Evolutionary conservation across 1,140 invertebrate species (phyloP), one percentile per base, ranked within the genome.

Genomic region (Rhysida immarginata): DNA sequence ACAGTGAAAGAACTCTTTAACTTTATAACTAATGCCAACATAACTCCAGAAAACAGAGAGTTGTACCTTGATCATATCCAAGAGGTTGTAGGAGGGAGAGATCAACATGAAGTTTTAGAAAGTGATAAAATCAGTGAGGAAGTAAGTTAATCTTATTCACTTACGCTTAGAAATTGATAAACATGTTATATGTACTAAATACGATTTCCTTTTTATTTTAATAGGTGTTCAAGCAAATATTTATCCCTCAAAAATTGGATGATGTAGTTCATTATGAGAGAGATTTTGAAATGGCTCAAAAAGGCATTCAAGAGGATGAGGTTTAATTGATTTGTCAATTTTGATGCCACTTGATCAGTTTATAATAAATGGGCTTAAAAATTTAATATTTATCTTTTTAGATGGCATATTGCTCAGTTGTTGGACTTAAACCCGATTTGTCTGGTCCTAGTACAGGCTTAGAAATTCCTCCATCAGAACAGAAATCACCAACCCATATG

Each of bases 241-340:
- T 83, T 66, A 98, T 99, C 69, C 95, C 96, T 21, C 84, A 95
- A 70, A 84, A 84, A 59, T 74, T 99, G n/a, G 83, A 82, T 62
- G 85, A 98, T 75, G 89, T 96, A 14, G 78, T 87, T 25, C 81
- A 97, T 70, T 83, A 85, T 71, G 95, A 98, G 86, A 46, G 94
- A 99, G 69, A 84, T 88, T 50, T 78, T 75, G 52, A 77, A 86
- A 62, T 81, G 81, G 0, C 87, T 87, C 69, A 72, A 81, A 58
- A 85, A 86, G 53, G 75, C 82, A 50, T 75, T 77, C 24, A 77
- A 82, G 55, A 69, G 25, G 65, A 65, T 44, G 61, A 62, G 52
- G 64, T 57, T 25, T 58, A 63, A 35, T 60, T 66, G 26, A 11
- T 35, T 53, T 35, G 5, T 21, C 8, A n/a, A 11, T 23, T 11